Conservation (phyloP, 2,113 vertebrate species). For the Archilochus colubris region DNA sequence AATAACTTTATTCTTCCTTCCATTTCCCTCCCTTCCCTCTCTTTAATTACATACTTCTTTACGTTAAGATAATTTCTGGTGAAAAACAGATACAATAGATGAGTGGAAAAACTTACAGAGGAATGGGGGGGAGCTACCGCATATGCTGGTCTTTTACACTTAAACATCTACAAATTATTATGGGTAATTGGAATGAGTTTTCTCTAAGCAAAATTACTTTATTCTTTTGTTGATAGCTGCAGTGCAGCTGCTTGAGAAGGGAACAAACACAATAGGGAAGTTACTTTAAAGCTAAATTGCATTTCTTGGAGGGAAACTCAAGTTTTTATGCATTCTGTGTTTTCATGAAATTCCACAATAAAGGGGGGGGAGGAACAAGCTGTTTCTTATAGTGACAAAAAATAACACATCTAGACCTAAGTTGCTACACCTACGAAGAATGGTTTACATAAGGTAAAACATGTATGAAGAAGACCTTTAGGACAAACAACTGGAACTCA, state of each 20-base stretch:
- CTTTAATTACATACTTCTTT: conserved; percentile 69
- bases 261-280: conserved; percentile 48
- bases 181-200: conserved; percentile 64
- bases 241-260: conserved; percentile 64
- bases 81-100: conserved; percentile 63
- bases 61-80: conserved; percentile 30
- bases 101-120: conserved; percentile 35
- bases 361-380: not conserved
- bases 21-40: conserved; percentile 5
- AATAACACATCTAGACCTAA: not conserved
- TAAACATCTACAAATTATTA: conserved; percentile 72
- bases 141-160: conserved; percentile 51
- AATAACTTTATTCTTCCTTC: conserved; percentile 22
- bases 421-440: not conserved
- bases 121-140: not conserved
- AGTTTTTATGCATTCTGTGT: not conserved
- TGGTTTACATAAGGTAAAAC: not conserved
- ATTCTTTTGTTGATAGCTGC: conserved; percentile 69
- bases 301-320: conserved; percentile 6
- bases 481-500: not conserved
- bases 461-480: not conserved
- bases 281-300: conserved; percentile 59
- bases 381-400: conserved; percentile 2
- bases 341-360: not conserved
- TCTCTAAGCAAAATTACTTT: conserved; percentile 67